A percentile compares a stretch with the other conserved stretches of the same genome.
Evolutionary conservation across 2,113 vertebrate genomes (phyloP).

Genomic region (Grammomys surdaster): DNA sequence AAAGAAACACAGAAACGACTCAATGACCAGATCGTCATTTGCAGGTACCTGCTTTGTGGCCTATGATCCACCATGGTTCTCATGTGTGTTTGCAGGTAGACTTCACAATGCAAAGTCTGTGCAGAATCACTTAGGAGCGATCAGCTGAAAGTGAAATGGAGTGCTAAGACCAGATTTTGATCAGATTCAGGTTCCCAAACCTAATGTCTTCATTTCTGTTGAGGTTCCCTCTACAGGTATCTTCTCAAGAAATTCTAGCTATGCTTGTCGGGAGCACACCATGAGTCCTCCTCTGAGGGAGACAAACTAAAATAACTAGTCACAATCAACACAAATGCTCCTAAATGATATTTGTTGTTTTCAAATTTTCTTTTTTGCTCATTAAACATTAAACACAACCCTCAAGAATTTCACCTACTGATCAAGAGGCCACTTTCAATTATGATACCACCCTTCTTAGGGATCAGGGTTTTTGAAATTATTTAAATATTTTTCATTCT

Average conservation of each 20-base stretch:
- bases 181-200: background rate
- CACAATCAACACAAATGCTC: slow-evolving; percentile 11
- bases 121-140: background rate
- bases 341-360: slow-evolving; percentile 3
- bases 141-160: background rate
- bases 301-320: slow-evolving; percentile 30
- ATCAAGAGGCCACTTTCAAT: background rate
- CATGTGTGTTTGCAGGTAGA: background rate
- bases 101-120: background rate
- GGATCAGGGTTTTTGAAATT: background rate
- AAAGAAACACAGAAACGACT: background rate
- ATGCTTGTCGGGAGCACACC: slow-evolving; percentile 10
- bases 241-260: background rate
- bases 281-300: slow-evolving; percentile 22
- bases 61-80: background rate
- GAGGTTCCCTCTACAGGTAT: background rate
- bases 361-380: slow-evolving; percentile 12
- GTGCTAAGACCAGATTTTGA: slow-evolving; percentile 3
- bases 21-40: background rate
- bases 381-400: slow-evolving; percentile 3
- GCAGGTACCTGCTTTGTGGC: background rate
- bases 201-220: slow-evolving; percentile 16
- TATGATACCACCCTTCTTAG: background rate
- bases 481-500: slow-evolving; percentile 58
- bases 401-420: background rate